These are phyloP conservation scores for Serinus canaria DNA, from an alignment of 2,113 vertebrate genomes.

Conservation along the genomic window DNA sequence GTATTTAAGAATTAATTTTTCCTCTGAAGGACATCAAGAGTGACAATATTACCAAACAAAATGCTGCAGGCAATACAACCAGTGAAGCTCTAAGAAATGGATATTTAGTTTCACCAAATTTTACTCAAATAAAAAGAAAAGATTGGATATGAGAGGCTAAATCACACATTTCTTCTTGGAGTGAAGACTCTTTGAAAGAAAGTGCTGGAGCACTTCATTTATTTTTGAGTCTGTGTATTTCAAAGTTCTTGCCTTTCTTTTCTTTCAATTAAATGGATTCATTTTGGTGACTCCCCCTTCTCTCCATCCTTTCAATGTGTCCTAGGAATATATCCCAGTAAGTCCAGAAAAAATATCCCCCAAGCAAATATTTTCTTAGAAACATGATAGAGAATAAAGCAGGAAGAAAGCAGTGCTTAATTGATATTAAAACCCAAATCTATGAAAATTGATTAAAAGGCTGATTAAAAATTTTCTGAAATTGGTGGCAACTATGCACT, in stretches of 20 bases:
- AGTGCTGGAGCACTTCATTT: not conserved
- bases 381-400: not conserved
- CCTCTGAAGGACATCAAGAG: not conserved
- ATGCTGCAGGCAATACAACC: not conserved
- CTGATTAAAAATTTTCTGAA: slow-evolving; percentile 11
- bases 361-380: not conserved
- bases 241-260: not conserved
- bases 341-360: not conserved
- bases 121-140: not conserved
- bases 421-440: not conserved
- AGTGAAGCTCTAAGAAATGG: not conserved
- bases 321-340: not conserved
- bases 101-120: not conserved
- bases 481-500: not conserved
- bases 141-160: not conserved
- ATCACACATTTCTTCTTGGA: not conserved
- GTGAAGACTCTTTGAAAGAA: not conserved
- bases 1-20: not conserved
- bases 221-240: not conserved
- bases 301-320: not conserved
- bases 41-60: not conserved
- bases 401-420: not conserved
- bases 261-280: not conserved
- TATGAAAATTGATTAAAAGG: not conserved
- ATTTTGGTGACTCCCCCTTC: not conserved